Evolutionary conservation across 2,113 vertebrate genomes (phyloP).

Genomic region (Peromyscus leucopus): DNA sequence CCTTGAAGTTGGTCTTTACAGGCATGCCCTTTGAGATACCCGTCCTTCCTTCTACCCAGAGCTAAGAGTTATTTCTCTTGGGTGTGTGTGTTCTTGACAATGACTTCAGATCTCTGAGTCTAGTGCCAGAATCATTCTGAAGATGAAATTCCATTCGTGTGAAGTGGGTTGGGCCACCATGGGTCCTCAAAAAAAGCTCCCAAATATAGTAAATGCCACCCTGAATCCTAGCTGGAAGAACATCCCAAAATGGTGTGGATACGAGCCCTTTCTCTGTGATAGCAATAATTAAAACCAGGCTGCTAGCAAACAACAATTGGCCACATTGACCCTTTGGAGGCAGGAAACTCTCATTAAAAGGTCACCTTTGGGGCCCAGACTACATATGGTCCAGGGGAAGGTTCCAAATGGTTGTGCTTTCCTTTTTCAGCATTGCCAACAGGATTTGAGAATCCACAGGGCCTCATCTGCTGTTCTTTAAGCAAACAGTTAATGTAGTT

Average conservation of each 20-base stretch:
- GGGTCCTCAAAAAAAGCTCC: not conserved
- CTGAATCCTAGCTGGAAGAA: conserved; percentile 48
- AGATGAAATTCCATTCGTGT: not conserved
- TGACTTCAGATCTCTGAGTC: not conserved
- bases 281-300: conserved; percentile 77
- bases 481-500: conserved; percentile 88
- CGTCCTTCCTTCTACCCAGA: not conserved
- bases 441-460: conserved; percentile 86
- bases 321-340: conserved; percentile 78
- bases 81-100: not conserved
- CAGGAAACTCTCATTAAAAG: conserved; percentile 82
- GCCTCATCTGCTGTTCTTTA: conserved; percentile 87
- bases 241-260: conserved; percentile 43
- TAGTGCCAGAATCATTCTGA: not conserved
- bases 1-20: not conserved
- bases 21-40: not conserved
- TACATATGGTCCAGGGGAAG: conserved; percentile 73
- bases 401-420: conserved; percentile 84
- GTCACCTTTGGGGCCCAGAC: conserved; percentile 80
- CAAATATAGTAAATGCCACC: not conserved
- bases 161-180: not conserved
- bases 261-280: conserved; percentile 55
- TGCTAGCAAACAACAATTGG: conserved; percentile 64
- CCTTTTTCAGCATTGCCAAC: conserved; percentile 82
- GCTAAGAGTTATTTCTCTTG: not conserved